Evolutionary conservation across 1,140 invertebrate genomes (phyloP), one percentile per base, ranked within the genome.

Genomic region (Drosophila lacertosa): DNA sequence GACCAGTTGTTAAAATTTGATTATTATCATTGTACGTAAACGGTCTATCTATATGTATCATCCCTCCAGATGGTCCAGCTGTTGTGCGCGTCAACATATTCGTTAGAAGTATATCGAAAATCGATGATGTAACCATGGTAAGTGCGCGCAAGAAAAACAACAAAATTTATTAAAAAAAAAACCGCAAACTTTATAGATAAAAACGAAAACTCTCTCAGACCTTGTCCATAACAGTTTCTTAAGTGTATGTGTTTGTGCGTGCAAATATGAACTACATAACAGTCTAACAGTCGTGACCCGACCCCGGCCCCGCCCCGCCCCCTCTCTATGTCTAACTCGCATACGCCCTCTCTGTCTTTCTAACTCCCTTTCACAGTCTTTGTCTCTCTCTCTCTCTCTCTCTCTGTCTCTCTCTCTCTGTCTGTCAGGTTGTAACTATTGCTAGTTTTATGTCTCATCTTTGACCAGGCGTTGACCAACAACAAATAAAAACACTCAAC

Each of bases 61-160:
- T 80, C 70, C 70, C 89, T 82, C 93, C 94, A 96, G 96, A 96
- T 96, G 96, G 96, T 92, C 96, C 96, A 92, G 95, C 96, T 92
- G 94, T 96, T 93, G 96, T 97, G 93, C 94, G 94, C 93, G 97
- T 98, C 94, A 98, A 98, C 95, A 97, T 98, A 94, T 98, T 97
- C 95, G 95, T 98, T 93, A 94, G 97, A 95, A 98, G 97, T 96
- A 98, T 98, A 94, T 97, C 97, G 93, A 98, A 98, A 95, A 98
- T 98, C 94, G 97, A 98, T 96, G 97, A 98, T 94, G 97, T 98
- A 93, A 98, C 97, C 90, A 98, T 98, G 97, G 97, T 97, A 97
- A 97, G 96, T 97, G 57, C 78, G 81, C 73, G 88, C 74, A 69
- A 42, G 70, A 63, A 73, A 66, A 63, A 67, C 18, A 54, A 29